phyloP scores from a whole-genome alignment of 2,888 invertebrate species.

The Trichacis sp. region DNA sequence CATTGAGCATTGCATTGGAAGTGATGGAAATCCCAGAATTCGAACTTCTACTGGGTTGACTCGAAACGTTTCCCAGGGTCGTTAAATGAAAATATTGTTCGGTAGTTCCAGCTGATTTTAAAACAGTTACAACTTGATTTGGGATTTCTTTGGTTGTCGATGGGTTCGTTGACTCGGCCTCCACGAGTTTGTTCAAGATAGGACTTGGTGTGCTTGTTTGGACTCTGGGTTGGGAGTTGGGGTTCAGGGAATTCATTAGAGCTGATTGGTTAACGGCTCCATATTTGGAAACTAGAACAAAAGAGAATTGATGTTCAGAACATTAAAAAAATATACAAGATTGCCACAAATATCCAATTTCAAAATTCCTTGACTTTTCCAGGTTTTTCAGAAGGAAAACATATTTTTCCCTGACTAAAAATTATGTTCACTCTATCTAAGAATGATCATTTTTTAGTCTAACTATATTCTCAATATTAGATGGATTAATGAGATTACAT shows the following conservation, averaged over 20 bases:
- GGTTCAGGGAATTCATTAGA: constrained; percentile 48
- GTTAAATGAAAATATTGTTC: constrained; percentile 55
- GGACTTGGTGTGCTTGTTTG: constrained; percentile 20
- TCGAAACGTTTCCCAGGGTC: constrained; percentile 61
- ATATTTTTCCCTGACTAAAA: too few relatives aligned
- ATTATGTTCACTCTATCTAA: too few relatives aligned
- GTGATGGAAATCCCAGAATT: constrained; percentile 59
- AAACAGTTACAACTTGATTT: constrained; percentile 59
- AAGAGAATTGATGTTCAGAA: neutral
- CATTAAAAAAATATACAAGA: too few relatives aligned
- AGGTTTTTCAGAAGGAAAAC: too few relatives aligned
- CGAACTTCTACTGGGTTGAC: constrained; percentile 44
- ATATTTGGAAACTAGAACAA: neutral
- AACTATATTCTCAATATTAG: too few relatives aligned
- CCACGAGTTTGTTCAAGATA: constrained; percentile 22
- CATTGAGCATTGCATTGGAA: constrained; percentile 66
- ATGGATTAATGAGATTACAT: too few relatives aligned
- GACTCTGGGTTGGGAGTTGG: constrained; percentile 21
- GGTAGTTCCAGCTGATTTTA: constrained; percentile 54
- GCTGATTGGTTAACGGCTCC: constrained; percentile 56
- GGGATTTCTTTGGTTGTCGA: constrained; percentile 42
- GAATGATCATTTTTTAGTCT: too few relatives aligned
- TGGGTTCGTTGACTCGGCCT: constrained; percentile 42
- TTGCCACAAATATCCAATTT: too few relatives aligned
- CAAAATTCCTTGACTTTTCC: too few relatives aligned